A percentile compares a stretch with the other conserved stretches of the same genome.
These are phyloP conservation scores for Coelopa frigida DNA, from an alignment of 1,140 invertebrate species.

Conservation along the genomic window DNA sequence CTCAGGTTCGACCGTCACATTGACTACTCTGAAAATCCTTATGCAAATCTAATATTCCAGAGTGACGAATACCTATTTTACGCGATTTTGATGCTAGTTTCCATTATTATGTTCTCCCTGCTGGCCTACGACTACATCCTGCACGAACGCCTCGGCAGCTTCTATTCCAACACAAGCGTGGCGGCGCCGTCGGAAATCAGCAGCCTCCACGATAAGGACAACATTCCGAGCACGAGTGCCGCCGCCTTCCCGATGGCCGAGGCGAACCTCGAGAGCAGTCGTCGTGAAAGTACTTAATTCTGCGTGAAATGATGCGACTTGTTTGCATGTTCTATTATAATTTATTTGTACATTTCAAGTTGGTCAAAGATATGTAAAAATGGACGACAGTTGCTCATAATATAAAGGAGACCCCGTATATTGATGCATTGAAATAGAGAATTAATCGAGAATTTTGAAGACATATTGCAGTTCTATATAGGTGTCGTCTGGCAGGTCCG, in stretches of 20 bases:
- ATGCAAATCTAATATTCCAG: slow-evolving; percentile 3
- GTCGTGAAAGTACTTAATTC: too few species aligned
- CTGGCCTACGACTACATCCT: slow-evolving; percentile 32
- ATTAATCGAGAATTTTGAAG: slow-evolving; percentile 61
- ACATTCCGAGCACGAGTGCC: too few species aligned
- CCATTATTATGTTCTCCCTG: slow-evolving; percentile 33
- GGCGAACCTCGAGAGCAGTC: too few species aligned
- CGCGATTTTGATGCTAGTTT: slow-evolving; percentile 35
- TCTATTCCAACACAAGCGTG: too few species aligned
- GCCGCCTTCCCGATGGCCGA: too few species aligned
- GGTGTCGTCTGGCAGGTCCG: slow-evolving; percentile 83
- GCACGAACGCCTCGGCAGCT: slow-evolving; percentile 26
- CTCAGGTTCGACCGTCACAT: slow-evolving; percentile 21
- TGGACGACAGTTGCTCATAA: slow-evolving; percentile 1
- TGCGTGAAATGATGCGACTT: too few species aligned
- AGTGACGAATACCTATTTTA: slow-evolving; percentile 38
- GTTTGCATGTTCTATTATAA: too few species aligned
- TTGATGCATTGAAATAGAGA: neutral
- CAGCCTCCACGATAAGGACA: too few species aligned
- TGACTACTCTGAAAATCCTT: neutral
- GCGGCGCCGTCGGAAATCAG: too few species aligned
- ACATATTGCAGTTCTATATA: slow-evolving; percentile 76
- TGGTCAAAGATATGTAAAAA: slow-evolving; percentile 3
- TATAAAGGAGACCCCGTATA: neutral
- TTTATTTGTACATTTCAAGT: slow-evolving; percentile 20